A percentile compares a stretch with the other conserved stretches of the same genome.
Conservation (phyloP, 1,140 invertebrate genomes). For the Daktulosphaira vitifoliae region DNA sequence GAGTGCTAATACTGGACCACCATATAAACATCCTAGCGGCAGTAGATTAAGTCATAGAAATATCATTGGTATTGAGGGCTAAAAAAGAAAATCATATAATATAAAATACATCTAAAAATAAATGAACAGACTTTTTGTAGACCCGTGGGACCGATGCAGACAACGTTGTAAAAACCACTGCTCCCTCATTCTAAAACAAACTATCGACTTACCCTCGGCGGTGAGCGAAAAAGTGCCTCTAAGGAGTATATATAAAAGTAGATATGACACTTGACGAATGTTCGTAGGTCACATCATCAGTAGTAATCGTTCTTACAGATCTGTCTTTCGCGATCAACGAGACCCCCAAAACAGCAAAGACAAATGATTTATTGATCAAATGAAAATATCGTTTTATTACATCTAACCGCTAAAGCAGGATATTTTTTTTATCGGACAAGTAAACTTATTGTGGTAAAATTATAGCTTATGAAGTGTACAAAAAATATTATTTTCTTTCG, state of each 20-base stretch:
- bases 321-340: background rate
- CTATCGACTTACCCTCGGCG: background rate
- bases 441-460: too few species aligned
- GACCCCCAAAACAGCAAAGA: background rate
- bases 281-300: slow-evolving; percentile 29
- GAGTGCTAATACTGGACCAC: too few species aligned
- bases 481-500: too few species aligned
- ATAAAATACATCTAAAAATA: slow-evolving; percentile 12
- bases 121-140: background rate
- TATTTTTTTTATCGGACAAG: too few species aligned
- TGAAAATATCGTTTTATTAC: slow-evolving; percentile 32
- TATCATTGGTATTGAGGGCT: too few species aligned
- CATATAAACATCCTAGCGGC: too few species aligned
- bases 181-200: background rate
- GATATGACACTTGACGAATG: slow-evolving; percentile 30
- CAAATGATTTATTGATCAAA: slow-evolving; percentile 13
- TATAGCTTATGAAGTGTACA: too few species aligned
- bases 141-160: slow-evolving; percentile 25
- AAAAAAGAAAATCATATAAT: too few species aligned
- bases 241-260: background rate
- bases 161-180: background rate
- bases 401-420: too few species aligned
- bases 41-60: too few species aligned
- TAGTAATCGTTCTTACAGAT: slow-evolving; percentile 26
- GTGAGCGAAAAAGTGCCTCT: background rate